Evolutionary conservation across 2,113 vertebrate genomes (phyloP).

Genomic region (Rhodinocichla rosea): DNA sequence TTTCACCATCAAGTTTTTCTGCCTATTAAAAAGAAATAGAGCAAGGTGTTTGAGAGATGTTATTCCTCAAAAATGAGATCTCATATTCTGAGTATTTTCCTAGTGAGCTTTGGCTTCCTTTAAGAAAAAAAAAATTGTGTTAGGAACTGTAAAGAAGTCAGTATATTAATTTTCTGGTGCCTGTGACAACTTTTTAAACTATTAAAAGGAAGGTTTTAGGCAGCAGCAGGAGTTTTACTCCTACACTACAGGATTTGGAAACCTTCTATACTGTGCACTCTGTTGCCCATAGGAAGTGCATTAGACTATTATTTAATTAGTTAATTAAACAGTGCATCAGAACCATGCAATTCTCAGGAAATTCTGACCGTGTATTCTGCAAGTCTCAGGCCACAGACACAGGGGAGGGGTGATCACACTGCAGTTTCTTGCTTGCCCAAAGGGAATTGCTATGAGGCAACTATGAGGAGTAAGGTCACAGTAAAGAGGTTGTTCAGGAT

Average conservation of each 20-base stretch:
- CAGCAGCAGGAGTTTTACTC: neutral
- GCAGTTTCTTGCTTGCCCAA: neutral
- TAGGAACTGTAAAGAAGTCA: neutral
- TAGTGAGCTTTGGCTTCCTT: neutral
- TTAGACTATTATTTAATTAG: neutral
- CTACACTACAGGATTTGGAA: neutral
- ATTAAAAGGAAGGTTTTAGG: neutral
- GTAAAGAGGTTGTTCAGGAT: neutral
- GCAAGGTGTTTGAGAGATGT: neutral
- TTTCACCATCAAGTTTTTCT: neutral
- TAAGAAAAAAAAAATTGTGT: neutral
- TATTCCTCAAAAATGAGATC: neutral
- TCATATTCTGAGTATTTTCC: neutral
- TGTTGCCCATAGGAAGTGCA: neutral
- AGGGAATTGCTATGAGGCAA: accelerated
- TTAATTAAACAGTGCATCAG: neutral
- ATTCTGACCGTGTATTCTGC: neutral
- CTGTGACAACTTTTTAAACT: neutral
- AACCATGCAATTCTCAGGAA: neutral
- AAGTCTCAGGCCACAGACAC: neutral
- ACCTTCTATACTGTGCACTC: neutral
- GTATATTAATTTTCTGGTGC: neutral
- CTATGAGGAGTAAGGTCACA: neutral
- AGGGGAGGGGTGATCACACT: neutral
- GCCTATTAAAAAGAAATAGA: neutral